Evolutionary conservation across 30 jellyfish, hydroid and myxozoan genomes (phyloP), one percentile per base, ranked within the genome.

Genomic region (Calvadosia cruxmelitensis): DNA sequence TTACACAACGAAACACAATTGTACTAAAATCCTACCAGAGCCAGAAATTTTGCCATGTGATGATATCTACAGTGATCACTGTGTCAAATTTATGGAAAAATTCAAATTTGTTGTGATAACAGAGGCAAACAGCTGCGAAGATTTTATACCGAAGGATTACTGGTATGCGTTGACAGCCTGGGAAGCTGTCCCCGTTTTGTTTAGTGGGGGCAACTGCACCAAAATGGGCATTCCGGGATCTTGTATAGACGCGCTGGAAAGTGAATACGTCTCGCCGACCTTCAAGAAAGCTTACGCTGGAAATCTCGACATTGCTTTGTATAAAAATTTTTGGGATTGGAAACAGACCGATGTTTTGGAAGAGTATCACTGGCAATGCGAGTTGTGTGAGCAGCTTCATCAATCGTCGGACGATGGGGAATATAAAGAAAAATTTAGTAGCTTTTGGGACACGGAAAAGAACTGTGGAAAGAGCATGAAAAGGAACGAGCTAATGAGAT

Each of bases 321-420:
- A 48, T 52, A 79, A 79, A 71, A 61, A 13, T 29, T 79, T 27
- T 34, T 63, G 53, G 26, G 20, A 66, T 53, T 76, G 81, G 74
- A 68, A 71, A 12, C 52, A 71, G 7, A 81, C 71, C 27, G 74
- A 61, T 35, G 26, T 68, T 26, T 34, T 71, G 3, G 88, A 72
- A 29, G 78, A 71, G 34, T 79, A 33, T 72, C 69, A 79, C 69
- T 79, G 93, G 93, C 93, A 71, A 32, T 79, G 93, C 52, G 93
- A 79, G 52, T 34, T 79, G 31, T 79, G 93, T 42, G 62, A 63
- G 64, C 24, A 28, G 1, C 52, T 79, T 33, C 78, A 64, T 2
- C 27, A 10, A 5, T 5, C 15, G 20, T 10, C 57, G 10, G 57
- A 42, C 57, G 57, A 42, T 42, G 15, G 20, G 10, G 57, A 42